Evolutionary conservation across 2,113 vertebrate genomes (phyloP), one percentile per base, ranked within the genome.

Genomic region (Anhinga rufa): DNA sequence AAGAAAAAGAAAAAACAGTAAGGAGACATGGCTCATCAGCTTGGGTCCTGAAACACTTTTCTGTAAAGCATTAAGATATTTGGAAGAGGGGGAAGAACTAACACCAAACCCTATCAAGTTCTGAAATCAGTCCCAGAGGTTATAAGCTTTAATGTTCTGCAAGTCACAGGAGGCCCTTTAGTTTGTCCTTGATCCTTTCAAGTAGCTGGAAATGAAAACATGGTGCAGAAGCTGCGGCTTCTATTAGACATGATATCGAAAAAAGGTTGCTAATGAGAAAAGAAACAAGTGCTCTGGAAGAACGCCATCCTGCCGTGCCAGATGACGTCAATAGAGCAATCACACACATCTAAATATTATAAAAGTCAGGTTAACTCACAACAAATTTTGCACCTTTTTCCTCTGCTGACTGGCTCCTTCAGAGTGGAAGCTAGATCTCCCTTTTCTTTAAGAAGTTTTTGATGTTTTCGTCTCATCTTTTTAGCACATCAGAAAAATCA

Each of bases 131-230:
- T 93, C 77, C 44, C 82, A 95, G 84, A 92, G 29, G 84, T 88
- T 87, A 74, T 61, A 58, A 90, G 74, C 46, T 66, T 71, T 83
- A 89, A 87, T 79, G 57, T 48, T 89, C 77, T 76, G 61, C 70
- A 57, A 71, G 88, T 95, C 91, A 89, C 74, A 72, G 69, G 66
- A 89, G 92, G 62, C 71, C 74, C 75, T 93, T 94, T 91, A 87
- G 54, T 77, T 92, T 85, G 72, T 80, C 92, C 93, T 94, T 94
- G 90, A 88, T 93, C 72, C 89, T 96, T 95, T 90, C 78, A 92
- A 96, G 71, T 81, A 76, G 34, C 79, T 97, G 87, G 83, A 96
- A 93, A 75, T 65, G 44, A 94, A 97, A 96, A 82, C 82, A 90
- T 6, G 1, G 29, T 58, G n/a, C 68, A 95, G 82, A 93, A 95